Conservation (phyloP, 2,113 vertebrate genomes). For the Prietella phreatophila region DNA sequence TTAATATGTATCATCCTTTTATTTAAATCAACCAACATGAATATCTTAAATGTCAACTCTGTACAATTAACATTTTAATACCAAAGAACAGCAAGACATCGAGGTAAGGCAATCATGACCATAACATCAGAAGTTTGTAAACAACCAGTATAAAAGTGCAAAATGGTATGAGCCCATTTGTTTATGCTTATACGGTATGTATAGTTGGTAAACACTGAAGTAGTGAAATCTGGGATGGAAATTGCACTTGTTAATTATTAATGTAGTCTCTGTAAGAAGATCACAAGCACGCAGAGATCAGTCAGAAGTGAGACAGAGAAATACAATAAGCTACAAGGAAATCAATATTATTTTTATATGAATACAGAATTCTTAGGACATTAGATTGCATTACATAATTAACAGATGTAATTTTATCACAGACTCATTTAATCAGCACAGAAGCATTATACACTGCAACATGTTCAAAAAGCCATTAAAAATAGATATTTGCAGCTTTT, state of each 20-base stretch:
- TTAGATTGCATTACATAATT: slow-evolving; percentile 39
- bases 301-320: slow-evolving; percentile 13
- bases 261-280: background rate
- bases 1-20: slow-evolving; percentile 28
- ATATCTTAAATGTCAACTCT: slow-evolving; percentile 36
- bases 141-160: slow-evolving; percentile 24
- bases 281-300: slow-evolving; percentile 21
- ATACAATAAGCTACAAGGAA: slow-evolving; percentile 4
- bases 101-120: slow-evolving; percentile 12
- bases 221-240: background rate
- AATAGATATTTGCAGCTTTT: slow-evolving; percentile 17
- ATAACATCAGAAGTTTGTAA: background rate
- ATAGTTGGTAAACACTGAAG: background rate
- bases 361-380: slow-evolving; percentile 25
- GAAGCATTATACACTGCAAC: slow-evolving; percentile 39
- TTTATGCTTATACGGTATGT: background rate
- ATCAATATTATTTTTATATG: background rate
- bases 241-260: slow-evolving; percentile 19
- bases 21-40: slow-evolving; percentile 47
- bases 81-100: slow-evolving; percentile 19
- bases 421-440: slow-evolving; percentile 27
- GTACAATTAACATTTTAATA: slow-evolving; percentile 28
- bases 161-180: background rate
- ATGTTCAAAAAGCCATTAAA: slow-evolving; percentile 36
- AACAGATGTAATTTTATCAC: slow-evolving; percentile 30